These are phyloP conservation scores for Enteromius radiatus DNA, from an alignment of 2,797 vertebrate species.

Conservation along the genomic window DNA sequence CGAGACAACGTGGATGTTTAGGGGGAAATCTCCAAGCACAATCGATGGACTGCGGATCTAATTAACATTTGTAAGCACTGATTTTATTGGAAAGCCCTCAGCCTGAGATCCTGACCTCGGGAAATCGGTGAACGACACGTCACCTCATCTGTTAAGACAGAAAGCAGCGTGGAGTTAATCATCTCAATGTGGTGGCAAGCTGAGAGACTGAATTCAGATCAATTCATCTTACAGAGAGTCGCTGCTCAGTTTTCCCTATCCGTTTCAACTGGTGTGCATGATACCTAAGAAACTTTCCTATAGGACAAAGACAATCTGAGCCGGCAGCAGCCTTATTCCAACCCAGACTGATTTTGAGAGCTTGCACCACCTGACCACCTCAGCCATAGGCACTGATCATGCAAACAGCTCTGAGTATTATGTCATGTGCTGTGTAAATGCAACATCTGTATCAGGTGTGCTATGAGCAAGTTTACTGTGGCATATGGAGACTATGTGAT, in stretches of 20 bases:
- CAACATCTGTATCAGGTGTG: neutral
- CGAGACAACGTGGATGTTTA: slow-evolving; percentile 12
- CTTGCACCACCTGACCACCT: no score
- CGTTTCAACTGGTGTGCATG: neutral
- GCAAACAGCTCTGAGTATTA: no score
- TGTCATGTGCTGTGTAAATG: no score
- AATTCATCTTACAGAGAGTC: slow-evolving; percentile 60
- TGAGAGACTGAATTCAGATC: slow-evolving; percentile 63
- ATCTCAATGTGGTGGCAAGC: slow-evolving; percentile 66
- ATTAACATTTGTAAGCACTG: slow-evolving; percentile 72
- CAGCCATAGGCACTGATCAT: no score
- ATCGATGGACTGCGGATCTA: slow-evolving; percentile 65
- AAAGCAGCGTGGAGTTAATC: slow-evolving; percentile 72
- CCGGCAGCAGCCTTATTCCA: neutral
- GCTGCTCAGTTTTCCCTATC: neutral
- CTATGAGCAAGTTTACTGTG: neutral
- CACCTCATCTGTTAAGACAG: slow-evolving; percentile 66
- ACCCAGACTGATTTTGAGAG: neutral
- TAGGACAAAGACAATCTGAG: neutral
- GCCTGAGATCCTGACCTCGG: slow-evolving; percentile 47
- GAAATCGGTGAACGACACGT: slow-evolving; percentile 62
- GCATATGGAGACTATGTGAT: neutral
- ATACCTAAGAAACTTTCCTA: neutral
- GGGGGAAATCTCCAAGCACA: slow-evolving; percentile 48
- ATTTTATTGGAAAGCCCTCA: slow-evolving; percentile 71